Conservation (phyloP, 2,888 invertebrate genomes). For the Heliconius hortense region DNA sequence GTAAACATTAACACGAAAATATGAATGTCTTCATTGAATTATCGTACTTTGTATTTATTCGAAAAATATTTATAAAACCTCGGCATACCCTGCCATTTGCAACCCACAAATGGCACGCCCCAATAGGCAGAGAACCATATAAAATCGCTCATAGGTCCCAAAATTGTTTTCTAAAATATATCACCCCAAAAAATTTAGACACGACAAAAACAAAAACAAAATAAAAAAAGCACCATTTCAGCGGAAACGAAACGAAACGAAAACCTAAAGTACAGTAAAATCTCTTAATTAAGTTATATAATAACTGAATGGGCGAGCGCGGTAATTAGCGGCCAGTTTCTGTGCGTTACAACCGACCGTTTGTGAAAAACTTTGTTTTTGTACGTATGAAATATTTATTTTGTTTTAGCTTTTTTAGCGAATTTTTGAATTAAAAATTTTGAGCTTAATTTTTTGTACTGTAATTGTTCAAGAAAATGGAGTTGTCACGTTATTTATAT, state of each 20-base stretch:
- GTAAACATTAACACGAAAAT: too few relatives aligned
- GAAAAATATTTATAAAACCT: neutral
- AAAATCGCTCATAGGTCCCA: neutral
- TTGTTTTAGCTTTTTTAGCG: slow-evolving; percentile 18
- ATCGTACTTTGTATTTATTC: too few relatives aligned
- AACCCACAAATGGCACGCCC: too few relatives aligned
- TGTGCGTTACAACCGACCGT: slow-evolving; percentile 25
- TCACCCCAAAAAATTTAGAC: slow-evolving; percentile 1
- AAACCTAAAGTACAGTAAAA: slow-evolving; percentile 41
- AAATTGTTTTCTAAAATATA: slow-evolving; percentile 14
- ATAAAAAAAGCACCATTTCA: slow-evolving; percentile 3
- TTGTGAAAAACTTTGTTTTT: slow-evolving; percentile 24
- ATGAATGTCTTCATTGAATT: too few relatives aligned
- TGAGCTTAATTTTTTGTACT: slow-evolving; percentile 4
- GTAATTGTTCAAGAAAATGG: slow-evolving; percentile 4
- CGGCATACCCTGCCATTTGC: too few relatives aligned
- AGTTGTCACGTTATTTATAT: neutral
- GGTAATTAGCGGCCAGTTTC: slow-evolving; percentile 44
- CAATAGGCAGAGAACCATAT: too few relatives aligned
- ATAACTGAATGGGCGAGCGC: slow-evolving; percentile 47
- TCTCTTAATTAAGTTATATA: slow-evolving; percentile 50
- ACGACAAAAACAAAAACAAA: slow-evolving; percentile 28
- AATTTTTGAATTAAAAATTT: slow-evolving; percentile 8
- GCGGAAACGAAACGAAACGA: slow-evolving; percentile 31
- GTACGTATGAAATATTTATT: slow-evolving; percentile 23